Percentiles rank a stretch among this genome's conserved stretches.
phyloP scores from a whole-genome alignment of 2,888 invertebrate genomes.

The Zaprionus lineosus region DNA sequence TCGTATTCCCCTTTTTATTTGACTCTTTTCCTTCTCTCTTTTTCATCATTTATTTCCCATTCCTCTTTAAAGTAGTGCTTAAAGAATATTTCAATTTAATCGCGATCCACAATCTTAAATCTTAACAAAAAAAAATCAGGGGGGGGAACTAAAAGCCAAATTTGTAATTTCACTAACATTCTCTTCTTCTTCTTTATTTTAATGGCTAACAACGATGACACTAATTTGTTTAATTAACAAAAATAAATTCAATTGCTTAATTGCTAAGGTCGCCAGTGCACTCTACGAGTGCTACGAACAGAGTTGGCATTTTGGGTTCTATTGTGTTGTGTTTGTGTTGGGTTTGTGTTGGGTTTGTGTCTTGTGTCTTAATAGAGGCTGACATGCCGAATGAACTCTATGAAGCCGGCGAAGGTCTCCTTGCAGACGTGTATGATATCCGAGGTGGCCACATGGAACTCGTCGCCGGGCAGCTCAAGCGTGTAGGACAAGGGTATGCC shows the following conservation, averaged over 20 bases:
- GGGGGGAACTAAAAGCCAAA: background rate
- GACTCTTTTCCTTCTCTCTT: too few relatives aligned
- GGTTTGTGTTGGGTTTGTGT: too few relatives aligned
- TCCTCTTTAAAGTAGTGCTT: too few relatives aligned
- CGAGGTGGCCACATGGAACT: slow-evolving; percentile 80
- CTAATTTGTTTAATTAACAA: slow-evolving; percentile 76
- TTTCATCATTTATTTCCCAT: too few relatives aligned
- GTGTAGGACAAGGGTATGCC: slow-evolving; percentile 86
- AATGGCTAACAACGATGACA: slow-evolving; percentile 65
- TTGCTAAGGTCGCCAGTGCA: slow-evolving; percentile 25
- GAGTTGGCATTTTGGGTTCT: too few relatives aligned
- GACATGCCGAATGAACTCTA: slow-evolving; percentile 82
- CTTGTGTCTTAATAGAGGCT: slow-evolving; percentile 76
- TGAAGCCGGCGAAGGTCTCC: slow-evolving; percentile 82
- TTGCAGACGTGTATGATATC: slow-evolving; percentile 82
- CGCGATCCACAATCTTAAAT: too few relatives aligned
- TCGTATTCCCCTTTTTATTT: too few relatives aligned
- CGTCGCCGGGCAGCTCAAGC: slow-evolving; percentile 86
- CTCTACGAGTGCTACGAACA: background rate
- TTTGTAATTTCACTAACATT: slow-evolving; percentile 14
- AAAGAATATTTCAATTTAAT: too few relatives aligned
- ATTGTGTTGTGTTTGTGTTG: too few relatives aligned
- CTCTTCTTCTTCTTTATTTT: slow-evolving; percentile 37
- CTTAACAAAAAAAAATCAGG: too few relatives aligned
- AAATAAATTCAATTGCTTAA: slow-evolving; percentile 74